Conservation (phyloP, 2,113 vertebrate species). For the Ceyx margarethae region DNA sequence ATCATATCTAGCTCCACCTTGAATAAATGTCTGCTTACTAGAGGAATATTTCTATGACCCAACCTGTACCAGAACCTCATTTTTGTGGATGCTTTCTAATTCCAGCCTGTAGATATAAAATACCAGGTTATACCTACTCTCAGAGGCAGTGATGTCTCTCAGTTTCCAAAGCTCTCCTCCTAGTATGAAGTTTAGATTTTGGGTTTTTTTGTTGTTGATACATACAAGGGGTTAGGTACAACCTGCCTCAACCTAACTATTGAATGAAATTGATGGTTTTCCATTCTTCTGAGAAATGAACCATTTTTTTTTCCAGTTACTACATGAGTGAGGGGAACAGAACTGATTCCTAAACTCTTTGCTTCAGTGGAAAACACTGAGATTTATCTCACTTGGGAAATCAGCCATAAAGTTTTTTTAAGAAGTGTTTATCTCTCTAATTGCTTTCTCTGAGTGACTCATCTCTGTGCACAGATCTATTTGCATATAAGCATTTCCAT, state of each 20-base stretch:
- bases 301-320: background rate
- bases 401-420: background rate
- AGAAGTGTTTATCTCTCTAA: background rate
- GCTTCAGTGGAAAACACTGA: background rate
- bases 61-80: background rate
- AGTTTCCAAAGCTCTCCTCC: background rate
- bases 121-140: background rate
- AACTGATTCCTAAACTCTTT: background rate
- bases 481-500: background rate
- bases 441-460: background rate
- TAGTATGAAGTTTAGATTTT: background rate
- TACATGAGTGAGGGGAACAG: background rate
- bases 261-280: background rate
- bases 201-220: background rate
- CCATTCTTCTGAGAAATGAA: background rate
- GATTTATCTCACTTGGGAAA: background rate
- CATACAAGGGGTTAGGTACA: background rate
- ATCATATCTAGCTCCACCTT: background rate
- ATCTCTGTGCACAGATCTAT: background rate
- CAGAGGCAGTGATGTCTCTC: background rate
- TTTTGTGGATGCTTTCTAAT: background rate
- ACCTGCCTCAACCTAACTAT: background rate
- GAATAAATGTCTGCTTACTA: background rate
- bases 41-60: background rate
- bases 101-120: background rate